phyloP scores from a whole-genome alignment of 2,888 invertebrate species.

The Drosophila nr. perissopoda region DNA sequence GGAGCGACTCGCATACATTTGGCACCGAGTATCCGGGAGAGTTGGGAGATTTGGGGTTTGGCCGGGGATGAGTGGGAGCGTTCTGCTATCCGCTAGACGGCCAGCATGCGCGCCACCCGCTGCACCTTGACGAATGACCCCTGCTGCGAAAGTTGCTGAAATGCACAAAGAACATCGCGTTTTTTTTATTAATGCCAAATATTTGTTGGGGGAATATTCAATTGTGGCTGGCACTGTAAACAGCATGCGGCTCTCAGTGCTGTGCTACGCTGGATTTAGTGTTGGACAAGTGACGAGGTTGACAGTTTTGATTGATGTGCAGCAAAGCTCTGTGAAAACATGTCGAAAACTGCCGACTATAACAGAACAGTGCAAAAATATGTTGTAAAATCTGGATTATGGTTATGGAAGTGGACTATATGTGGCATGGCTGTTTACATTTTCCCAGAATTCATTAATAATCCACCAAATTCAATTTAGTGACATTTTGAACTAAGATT shows the following conservation, averaged over 20 bases:
- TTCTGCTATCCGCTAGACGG: conserved; percentile 49
- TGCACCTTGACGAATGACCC: conserved; percentile 43
- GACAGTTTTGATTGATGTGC: conserved; percentile 27
- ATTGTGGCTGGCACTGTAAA: conserved; percentile 15
- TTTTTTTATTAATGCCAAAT: conserved; percentile 58
- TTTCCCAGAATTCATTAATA: neutral
- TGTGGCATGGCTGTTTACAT: neutral
- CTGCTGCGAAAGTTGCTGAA: conserved; percentile 35
- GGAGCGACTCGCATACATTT: conserved; percentile 74
- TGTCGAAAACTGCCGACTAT: neutral
- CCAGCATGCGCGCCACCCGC: conserved; percentile 45
- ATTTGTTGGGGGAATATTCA: conserved; percentile 38
- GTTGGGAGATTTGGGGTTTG: conserved; percentile 5
- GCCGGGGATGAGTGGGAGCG: conserved; percentile 15
- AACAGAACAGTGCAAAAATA: neutral
- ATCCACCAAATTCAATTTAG: neutral
- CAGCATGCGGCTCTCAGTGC: neutral
- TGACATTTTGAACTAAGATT: neutral
- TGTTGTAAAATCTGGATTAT: neutral
- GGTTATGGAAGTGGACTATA: too few species aligned
- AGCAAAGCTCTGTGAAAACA: neutral
- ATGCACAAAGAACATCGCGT: conserved; percentile 24
- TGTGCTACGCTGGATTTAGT: conserved; percentile 7
- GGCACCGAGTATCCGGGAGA: conserved; percentile 11
- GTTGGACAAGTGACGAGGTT: conserved; percentile 7